Evolutionary conservation across 2,113 vertebrate genomes (phyloP).

Genomic region (Toxotes chatareus): DNA sequence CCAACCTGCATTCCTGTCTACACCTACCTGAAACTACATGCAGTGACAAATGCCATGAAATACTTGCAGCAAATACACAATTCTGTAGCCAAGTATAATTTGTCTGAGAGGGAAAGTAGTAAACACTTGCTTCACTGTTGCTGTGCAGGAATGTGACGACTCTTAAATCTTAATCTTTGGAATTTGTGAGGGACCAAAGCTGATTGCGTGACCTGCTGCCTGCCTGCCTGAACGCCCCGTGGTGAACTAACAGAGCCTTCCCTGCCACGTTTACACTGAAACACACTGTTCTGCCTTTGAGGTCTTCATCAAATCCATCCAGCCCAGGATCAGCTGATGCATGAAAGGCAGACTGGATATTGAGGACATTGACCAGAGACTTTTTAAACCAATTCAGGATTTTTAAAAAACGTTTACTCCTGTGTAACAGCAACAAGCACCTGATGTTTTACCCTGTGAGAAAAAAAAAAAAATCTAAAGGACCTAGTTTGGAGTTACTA

Average conservation of each 20-base stretch:
- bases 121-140: slow-evolving; percentile 27
- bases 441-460: slow-evolving; percentile 28
- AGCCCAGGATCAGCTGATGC: neutral
- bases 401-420: neutral
- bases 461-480: slow-evolving; percentile 5
- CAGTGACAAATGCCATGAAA: neutral
- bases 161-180: slow-evolving; percentile 74
- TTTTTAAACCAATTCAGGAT: too few relatives aligned
- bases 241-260: slow-evolving; percentile 5
- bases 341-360: neutral
- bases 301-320: neutral
- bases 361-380: neutral
- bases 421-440: neutral
- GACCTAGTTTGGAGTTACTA: slow-evolving; percentile 43
- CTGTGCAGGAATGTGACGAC: slow-evolving; percentile 70
- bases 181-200: slow-evolving; percentile 59
- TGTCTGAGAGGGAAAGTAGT: neutral
- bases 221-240: neutral
- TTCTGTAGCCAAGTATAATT: neutral
- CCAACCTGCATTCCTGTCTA: neutral
- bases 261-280: neutral
- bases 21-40: slow-evolving; percentile 8
- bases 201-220: slow-evolving; percentile 56
- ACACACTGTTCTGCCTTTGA: neutral
- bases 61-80: rapidly evolving